phyloP scores from a whole-genome alignment of 2,797 vertebrate genomes.

The Platyrinchus mystaceus region DNA sequence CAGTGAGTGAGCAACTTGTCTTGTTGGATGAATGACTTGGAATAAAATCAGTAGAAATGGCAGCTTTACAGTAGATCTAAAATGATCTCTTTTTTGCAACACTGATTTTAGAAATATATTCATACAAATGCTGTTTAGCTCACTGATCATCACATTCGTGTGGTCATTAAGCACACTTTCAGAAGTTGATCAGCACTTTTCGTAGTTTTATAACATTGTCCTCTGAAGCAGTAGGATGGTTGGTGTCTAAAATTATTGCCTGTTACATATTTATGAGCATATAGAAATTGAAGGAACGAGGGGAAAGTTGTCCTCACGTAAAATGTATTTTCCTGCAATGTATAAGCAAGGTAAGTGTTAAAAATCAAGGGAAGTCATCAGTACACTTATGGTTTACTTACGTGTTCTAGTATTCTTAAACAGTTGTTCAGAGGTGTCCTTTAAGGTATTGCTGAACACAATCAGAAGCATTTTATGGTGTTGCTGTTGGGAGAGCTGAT shows the following conservation, averaged over 20 bases:
- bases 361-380: not conserved
- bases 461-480: not conserved
- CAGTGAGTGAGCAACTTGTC: not conserved
- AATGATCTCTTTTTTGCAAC: not conserved
- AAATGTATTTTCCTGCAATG: not conserved
- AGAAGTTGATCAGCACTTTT: not conserved
- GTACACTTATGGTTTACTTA: rapidly evolving
- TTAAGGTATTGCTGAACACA: not conserved
- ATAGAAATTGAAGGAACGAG: not conserved
- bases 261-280: not conserved
- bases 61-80: not conserved
- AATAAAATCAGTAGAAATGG: not conserved
- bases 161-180: not conserved
- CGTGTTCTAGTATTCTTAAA: not conserved
- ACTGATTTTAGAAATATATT: not conserved
- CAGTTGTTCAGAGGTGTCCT: not conserved
- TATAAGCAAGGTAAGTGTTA: not conserved
- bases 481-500: not conserved
- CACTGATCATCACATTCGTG: not conserved
- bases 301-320: not conserved
- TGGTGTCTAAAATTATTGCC: not conserved
- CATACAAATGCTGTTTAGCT: not conserved
- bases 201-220: not conserved
- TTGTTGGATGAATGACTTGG: not conserved
- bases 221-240: not conserved